Evolutionary conservation across 2,888 invertebrate species (phyloP).

Genomic region (Allygus modestus): DNA sequence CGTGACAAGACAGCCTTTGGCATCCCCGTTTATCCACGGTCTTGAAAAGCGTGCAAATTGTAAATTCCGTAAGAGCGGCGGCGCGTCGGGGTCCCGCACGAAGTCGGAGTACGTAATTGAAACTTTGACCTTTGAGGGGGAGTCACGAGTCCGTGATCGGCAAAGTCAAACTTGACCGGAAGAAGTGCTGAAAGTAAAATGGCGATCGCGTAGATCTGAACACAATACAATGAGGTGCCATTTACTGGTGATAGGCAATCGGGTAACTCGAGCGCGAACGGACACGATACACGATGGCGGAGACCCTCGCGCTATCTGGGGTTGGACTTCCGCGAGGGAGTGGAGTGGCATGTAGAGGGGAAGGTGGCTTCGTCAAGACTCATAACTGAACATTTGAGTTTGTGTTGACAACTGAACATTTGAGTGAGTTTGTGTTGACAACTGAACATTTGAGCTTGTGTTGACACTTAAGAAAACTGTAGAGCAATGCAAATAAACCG

Average conservation of each 20-base stretch:
- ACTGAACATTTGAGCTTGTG: too few species aligned
- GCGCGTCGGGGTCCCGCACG: slow-evolving; percentile 14
- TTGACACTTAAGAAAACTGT: too few species aligned
- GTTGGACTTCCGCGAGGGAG: neutral
- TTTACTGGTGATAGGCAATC: neutral
- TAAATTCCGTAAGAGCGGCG: slow-evolving; percentile 22
- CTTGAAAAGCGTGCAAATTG: slow-evolving; percentile 37
- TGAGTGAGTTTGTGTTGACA: too few species aligned
- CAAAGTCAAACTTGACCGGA: slow-evolving; percentile 31
- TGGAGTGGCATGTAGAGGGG: neutral
- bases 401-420: too few species aligned
- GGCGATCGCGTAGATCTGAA: slow-evolving; percentile 1
- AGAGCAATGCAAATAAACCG: too few species aligned
- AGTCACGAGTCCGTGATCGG: slow-evolving; percentile 20
- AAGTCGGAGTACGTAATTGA: slow-evolving; percentile 27
- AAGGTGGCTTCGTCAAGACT: too few species aligned
- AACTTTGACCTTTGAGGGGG: slow-evolving; percentile 21
- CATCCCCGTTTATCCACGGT: neutral
- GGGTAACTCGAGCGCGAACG: slow-evolving; percentile 6
- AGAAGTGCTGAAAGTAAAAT: slow-evolving; percentile 24
- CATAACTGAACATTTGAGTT: too few species aligned
- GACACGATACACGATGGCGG: slow-evolving; percentile 6
- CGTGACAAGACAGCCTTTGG: neutral
- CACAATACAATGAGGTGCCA: slow-evolving; percentile 27
- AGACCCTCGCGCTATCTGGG: neutral